Percentiles rank a stretch among this genome's conserved stretches.
Conservation (phyloP, 2,888 invertebrate genomes). For the Dolomedes plantarius region DNA sequence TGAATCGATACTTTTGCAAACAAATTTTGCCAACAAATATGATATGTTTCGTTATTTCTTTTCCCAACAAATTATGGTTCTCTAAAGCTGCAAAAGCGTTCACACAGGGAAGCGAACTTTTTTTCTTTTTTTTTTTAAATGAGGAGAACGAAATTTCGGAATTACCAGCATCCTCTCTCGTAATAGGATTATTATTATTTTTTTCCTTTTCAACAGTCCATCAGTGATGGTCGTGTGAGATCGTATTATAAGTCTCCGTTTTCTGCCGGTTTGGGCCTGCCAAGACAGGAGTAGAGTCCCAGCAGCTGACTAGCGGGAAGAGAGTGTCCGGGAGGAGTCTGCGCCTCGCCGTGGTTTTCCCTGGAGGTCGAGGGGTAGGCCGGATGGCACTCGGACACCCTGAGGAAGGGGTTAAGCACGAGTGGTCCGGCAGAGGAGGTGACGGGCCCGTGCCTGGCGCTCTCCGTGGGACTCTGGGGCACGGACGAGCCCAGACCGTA, state of each 20-base stretch:
- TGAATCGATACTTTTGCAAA: not conserved
- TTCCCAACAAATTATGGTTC: too few species aligned
- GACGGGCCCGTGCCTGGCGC: slow-evolving; percentile 24
- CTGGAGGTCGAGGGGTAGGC: slow-evolving; percentile 55
- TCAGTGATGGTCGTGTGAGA: too few species aligned
- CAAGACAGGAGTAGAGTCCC: slow-evolving; percentile 63
- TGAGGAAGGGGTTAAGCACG: slow-evolving; percentile 68
- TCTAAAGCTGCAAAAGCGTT: not conserved
- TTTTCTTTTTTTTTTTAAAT: too few species aligned
- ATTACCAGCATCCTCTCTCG: too few species aligned
- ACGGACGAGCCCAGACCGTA: slow-evolving; percentile 57
- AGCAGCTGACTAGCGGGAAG: slow-evolving; percentile 66
- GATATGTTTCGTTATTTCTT: not conserved
- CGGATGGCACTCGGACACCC: slow-evolving; percentile 61
- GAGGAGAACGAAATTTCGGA: too few species aligned
- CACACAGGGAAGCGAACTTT: too few species aligned
- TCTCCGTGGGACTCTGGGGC: slow-evolving; percentile 34
- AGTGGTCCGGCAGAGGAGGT: slow-evolving; percentile 56
- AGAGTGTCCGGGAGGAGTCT: slow-evolving; percentile 54
- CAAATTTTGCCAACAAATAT: not conserved
- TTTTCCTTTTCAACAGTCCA: too few species aligned
- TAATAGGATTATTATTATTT: too few species aligned
- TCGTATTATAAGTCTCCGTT: slow-evolving; percentile 46
- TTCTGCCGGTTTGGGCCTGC: slow-evolving; percentile 54
- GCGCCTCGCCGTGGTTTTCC: slow-evolving; percentile 41